Conservation (phyloP, 2,797 vertebrate genomes). For the Tachyglossus aculeatus region DNA sequence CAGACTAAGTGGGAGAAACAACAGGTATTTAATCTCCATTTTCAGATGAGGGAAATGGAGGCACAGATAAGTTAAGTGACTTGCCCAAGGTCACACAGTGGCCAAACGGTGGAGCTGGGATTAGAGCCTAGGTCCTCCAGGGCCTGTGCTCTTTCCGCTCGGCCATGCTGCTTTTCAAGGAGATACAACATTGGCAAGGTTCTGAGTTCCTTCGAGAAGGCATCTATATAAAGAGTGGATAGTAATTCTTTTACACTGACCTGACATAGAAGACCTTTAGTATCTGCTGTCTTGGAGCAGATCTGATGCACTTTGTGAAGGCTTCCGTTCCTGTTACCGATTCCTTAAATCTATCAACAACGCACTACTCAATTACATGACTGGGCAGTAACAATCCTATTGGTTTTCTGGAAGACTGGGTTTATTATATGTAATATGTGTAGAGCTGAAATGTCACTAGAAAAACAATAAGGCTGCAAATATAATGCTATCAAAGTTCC, state of each 20-base stretch:
- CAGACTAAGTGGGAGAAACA: no score
- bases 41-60: background rate
- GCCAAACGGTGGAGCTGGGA: background rate
- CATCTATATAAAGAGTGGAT: background rate
- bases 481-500: background rate
- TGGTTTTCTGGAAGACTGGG: background rate
- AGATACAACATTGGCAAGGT: background rate
- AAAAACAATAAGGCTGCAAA: background rate
- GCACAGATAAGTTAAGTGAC: background rate
- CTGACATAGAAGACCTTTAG: background rate
- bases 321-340: background rate
- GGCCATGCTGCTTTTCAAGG: background rate
- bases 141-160: background rate
- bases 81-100: background rate
- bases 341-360: background rate
- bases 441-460: background rate
- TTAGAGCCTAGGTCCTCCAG: background rate
- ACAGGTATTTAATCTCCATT: no score
- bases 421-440: background rate
- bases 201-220: background rate
- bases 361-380: no score
- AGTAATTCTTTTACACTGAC: background rate
- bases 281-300: background rate
- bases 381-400: background rate
- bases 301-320: background rate